Evolutionary conservation across 2,113 vertebrate species (phyloP).

Genomic region (Alosa alosa): DNA sequence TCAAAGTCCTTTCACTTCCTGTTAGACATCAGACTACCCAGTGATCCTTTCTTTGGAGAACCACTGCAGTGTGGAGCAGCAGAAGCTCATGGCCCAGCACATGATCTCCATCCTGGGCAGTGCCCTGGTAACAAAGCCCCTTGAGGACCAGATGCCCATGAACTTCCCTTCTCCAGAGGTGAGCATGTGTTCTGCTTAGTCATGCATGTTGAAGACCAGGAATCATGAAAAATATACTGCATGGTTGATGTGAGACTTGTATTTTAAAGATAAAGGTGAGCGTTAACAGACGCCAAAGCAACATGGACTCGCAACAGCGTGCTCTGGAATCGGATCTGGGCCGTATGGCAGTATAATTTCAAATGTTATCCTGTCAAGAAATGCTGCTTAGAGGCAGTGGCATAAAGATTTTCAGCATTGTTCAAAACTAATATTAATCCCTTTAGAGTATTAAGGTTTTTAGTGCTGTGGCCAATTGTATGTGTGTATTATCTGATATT

Average conservation of each 20-base stretch:
- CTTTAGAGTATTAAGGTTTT: not conserved
- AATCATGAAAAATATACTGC: no score
- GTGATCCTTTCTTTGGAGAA: constrained; percentile 97
- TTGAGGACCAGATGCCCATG: constrained; percentile 74
- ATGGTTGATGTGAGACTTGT: not conserved
- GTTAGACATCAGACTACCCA: constrained; percentile 84
- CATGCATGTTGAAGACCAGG: no score
- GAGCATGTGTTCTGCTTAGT: not conserved
- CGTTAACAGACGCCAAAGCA: not conserved
- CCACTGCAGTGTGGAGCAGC: constrained; percentile 90
- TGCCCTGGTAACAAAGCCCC: constrained; percentile 78
- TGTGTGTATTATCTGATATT: not conserved
- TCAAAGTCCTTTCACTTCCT: not conserved
- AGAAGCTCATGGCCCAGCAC: constrained; percentile 84
- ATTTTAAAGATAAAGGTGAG: not conserved
- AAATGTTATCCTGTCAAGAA: no score
- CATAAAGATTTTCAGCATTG: no score
- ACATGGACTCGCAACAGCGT: no score
- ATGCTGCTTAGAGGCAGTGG: no score
- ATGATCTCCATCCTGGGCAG: constrained; percentile 81
- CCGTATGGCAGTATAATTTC: no score
- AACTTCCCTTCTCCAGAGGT: constrained; percentile 91
- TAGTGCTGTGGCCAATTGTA: not conserved
- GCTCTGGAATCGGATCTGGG: no score
- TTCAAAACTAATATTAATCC: no score